Evolutionary conservation across 2,113 vertebrate genomes (phyloP), one percentile per base, ranked within the genome.

Genomic region (Neofelis nebulosa): DNA sequence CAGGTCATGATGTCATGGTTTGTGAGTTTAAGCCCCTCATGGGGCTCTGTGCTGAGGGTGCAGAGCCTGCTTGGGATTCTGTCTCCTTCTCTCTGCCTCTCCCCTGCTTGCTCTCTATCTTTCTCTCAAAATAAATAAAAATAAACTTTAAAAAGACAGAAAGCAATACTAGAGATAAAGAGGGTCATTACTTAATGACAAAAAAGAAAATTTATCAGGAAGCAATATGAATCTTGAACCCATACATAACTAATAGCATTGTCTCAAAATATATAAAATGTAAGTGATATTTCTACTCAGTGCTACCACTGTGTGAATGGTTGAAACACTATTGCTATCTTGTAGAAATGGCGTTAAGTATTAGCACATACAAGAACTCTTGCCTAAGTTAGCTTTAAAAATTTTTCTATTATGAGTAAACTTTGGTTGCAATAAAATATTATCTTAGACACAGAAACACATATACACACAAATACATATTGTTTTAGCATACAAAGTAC

Each of bases 121-220:
- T 21, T 61, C 57, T 61, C 57, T 61, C 57, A 61, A 61, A 21
- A 61, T 61, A 61, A 61, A 55, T 55, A 55, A 55, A 61, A 61
- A 61, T 61, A 61, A 61, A 61, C 57, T 61, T 23, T 61, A 61
- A 61, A 61, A 81, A 87, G 65, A 65, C 12, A 92, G 63, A 95
- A 68, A 27, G 31, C 52, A 45, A 52, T 55, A 66, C 12, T 65
- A 81, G 50, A 81, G 74, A 81, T 81, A 91, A 79, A 73, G 38
- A 92, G 7, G 10, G 33, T 80, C 11, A 86, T 92, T 92, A 81
- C 41, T 91, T 81, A 92, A 92, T 16, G n/a, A 92, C n/a, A 81
- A 63, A 78, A 93, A 63, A 13, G 41, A 69, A 65, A 68, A 19
- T 78, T 95, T 80, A 82, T 74, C 12, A 57, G 31, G 57, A 91